Percentiles rank a stretch among this genome's conserved stretches.
phyloP scores from a whole-genome alignment of 2,888 invertebrate species.

The Cylloceria caligata region DNA sequence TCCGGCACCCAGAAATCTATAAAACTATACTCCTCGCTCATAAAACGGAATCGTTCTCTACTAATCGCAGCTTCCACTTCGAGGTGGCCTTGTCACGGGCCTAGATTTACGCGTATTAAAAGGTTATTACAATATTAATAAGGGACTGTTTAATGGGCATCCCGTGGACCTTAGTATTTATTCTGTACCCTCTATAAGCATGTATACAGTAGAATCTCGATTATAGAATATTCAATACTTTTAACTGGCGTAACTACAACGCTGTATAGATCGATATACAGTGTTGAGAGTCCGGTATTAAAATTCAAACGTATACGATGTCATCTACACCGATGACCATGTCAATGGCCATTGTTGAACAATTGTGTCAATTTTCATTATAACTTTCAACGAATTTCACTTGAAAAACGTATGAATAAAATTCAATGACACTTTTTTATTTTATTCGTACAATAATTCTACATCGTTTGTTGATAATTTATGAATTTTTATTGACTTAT shows the following conservation, averaged over 20 bases:
- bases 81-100: conserved; percentile 79
- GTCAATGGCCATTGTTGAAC: no score
- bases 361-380: no score
- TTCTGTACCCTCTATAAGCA: background rate
- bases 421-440: no score
- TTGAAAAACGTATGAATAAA: no score
- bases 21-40: conserved; percentile 56
- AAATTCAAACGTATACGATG: no score
- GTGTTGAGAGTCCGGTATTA: no score
- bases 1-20: conserved; percentile 61
- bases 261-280: background rate
- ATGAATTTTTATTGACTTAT: no score
- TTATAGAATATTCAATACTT: background rate
- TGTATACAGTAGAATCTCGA: background rate
- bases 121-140: conserved; percentile 81
- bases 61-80: conserved; percentile 61
- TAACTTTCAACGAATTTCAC: no score
- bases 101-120: conserved; percentile 81
- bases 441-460: no score
- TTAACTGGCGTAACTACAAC: background rate
- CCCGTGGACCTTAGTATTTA: conserved; percentile 14
- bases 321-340: no score
- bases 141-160: conserved; percentile 75
- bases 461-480: no score
- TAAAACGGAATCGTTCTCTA: conserved; percentile 61